phyloP scores from a whole-genome alignment of 1,140 invertebrate genomes.

The Bombus polaris region DNA sequence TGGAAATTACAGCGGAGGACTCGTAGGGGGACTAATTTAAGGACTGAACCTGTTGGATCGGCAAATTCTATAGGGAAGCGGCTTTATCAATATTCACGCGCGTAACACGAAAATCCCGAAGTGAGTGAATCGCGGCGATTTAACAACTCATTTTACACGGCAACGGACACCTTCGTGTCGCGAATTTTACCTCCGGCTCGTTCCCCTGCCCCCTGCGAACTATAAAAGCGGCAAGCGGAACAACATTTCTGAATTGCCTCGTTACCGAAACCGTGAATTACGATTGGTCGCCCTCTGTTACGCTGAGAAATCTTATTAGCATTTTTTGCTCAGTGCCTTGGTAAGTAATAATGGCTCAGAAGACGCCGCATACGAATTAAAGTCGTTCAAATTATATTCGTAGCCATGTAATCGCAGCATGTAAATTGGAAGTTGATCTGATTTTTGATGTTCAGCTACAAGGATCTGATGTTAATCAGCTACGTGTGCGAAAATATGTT shows the following conservation, averaged over 20 bases:
- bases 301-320: constrained; percentile 66
- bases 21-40: not conserved
- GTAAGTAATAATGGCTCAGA: constrained; percentile 70
- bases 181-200: not conserved
- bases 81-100: constrained; percentile 13
- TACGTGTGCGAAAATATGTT: not conserved
- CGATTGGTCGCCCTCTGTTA: not conserved
- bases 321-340: constrained; percentile 63
- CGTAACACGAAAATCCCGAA: constrained; percentile 30
- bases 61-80: not conserved
- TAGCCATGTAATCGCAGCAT: not conserved
- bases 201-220: not conserved
- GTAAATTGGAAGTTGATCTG: not conserved
- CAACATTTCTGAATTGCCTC: constrained; percentile 32
- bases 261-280: constrained; percentile 46
- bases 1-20: too few relatives aligned
- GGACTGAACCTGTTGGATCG: not conserved
- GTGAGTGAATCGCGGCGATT: not conserved
- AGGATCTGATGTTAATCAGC: not conserved
- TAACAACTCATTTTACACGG: constrained; percentile 13
- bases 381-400: not conserved
- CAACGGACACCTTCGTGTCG: constrained; percentile 45
- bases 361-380: constrained; percentile 48
- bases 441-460: not conserved
- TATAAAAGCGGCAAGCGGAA: not conserved